Base-by-base conservation (phyloP, 2,113 vertebrate genomes). In the Callipepla squamata region DNA sequence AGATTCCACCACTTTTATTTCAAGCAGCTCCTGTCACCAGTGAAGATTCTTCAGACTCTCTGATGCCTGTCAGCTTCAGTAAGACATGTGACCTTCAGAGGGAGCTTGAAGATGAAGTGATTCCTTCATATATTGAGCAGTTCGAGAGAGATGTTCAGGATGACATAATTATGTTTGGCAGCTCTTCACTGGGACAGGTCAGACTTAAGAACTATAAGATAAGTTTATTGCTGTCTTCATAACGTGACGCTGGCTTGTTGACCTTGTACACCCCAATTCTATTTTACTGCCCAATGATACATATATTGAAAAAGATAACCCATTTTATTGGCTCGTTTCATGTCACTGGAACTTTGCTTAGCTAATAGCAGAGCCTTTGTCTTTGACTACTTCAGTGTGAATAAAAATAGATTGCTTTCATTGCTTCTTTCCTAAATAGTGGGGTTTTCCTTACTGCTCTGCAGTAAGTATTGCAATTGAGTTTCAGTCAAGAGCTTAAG, bases 171-270 rank as follows among this genome's bases (percentile, higher is more conserved):
- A 97, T 98, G 95, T 97, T 98, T 97, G 98, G 97, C 98, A 98
- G 97, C 94, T 96, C 98, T 98, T 98, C 98, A 93, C 94, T 97
- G 96, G 97, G 98, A 97, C 98, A 99, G 99, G 98, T 99, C 97
- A 99, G 98, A 90, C 34, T 93, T 94, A 98, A 98, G 97, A 98
- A 96, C 96, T 96, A 68, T 97, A 97, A 97, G 97, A 96, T 97
- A 97, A 97, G 97, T 97, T 98, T 94, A 97, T 97, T 85, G 75
- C 96, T 97, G 96, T 95, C 96, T 98, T 98, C 97, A 97, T 95
- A 96, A 92, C 94, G 95, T 96, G 96, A 97, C 97, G 91, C 83
- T 94, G 91, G 61, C 93, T 97, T 96, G 93, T 97, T 98, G 96
- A 94, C 97, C 97, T 97, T 96, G 63, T 87, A 89, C 80, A 91